Conservation (phyloP, 2,113 vertebrate genomes). For the Nothoprocta perdicaria region DNA sequence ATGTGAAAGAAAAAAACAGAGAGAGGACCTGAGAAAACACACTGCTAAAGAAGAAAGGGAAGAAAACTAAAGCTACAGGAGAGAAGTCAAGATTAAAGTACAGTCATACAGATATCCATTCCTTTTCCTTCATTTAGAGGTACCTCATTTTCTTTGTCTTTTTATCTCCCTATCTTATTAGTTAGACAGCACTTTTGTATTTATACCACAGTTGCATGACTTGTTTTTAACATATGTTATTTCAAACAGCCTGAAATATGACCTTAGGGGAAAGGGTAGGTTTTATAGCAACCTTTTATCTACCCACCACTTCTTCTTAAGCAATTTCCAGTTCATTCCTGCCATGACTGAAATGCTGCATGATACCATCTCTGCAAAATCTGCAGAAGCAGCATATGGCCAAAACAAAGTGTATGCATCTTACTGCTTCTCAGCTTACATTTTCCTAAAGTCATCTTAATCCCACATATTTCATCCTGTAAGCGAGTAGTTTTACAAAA, state of each 20-base stretch:
- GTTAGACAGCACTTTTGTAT: background rate
- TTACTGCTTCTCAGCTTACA: background rate
- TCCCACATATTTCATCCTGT: constrained; percentile 21
- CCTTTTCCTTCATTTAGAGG: background rate
- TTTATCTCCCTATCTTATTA: background rate
- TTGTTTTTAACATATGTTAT: background rate
- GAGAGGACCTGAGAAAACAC: background rate
- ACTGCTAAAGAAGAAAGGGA: background rate
- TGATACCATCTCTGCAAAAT: constrained; percentile 56
- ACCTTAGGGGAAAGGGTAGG: background rate
- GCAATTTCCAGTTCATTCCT: constrained; percentile 55
- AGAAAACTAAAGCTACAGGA: background rate
- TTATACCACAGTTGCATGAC: background rate
- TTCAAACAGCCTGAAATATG: constrained; percentile 2
- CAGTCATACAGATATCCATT: background rate
- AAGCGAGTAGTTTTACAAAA: constrained; percentile 64
- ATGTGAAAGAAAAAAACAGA: background rate
- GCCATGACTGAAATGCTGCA: constrained; percentile 9
- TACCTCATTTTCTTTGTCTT: background rate
- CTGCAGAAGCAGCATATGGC: background rate
- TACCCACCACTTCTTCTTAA: constrained; percentile 9
- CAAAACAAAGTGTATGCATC: background rate
- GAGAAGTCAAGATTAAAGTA: background rate
- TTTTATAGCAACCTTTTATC: constrained; percentile 58
- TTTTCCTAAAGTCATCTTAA: constrained; percentile 44